Conservation (phyloP, 2,113 vertebrate species). For the Heterotis niloticus region DNA sequence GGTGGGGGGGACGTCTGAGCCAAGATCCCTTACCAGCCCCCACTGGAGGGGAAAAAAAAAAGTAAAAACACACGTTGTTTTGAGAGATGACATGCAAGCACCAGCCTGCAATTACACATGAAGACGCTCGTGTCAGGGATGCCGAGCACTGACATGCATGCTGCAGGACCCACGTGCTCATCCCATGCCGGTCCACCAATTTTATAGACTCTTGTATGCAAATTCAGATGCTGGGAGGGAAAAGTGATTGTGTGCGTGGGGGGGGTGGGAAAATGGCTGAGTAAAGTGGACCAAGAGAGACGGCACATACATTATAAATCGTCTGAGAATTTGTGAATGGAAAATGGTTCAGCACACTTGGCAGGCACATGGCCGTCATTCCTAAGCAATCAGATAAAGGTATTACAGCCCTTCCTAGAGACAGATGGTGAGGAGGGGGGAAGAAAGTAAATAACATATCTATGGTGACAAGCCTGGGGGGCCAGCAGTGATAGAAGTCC, state of each 20-base stretch:
- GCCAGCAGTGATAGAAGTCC: conserved; percentile 20
- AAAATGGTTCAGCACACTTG: conserved; percentile 59
- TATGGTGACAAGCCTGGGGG: conserved; percentile 5
- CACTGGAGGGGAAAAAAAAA: no score
- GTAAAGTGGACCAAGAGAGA: conserved; percentile 41
- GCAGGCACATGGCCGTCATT: conserved; percentile 36
- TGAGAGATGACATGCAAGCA: no score
- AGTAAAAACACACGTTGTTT: no score
- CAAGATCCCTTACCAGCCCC: no score
- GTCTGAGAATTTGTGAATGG: conserved; percentile 69
- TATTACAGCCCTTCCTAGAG: background rate
- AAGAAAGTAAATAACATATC: conserved; percentile 23
- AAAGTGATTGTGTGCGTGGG: background rate
- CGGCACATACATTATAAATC: conserved; percentile 29
- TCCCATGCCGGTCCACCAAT: background rate
- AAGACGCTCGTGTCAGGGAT: no score
- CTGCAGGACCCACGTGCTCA: background rate
- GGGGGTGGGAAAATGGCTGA: no score
- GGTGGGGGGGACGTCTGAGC: no score
- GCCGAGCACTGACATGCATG: no score
- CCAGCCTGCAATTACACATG: no score
- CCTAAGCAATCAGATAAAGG: conserved; percentile 36
- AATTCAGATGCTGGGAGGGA: background rate
- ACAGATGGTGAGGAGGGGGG: conserved; percentile 5
- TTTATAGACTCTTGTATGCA: background rate